Evolutionary conservation across 2,113 vertebrate genomes (phyloP).

Genomic region (Oreotrochilus melanogaster): DNA sequence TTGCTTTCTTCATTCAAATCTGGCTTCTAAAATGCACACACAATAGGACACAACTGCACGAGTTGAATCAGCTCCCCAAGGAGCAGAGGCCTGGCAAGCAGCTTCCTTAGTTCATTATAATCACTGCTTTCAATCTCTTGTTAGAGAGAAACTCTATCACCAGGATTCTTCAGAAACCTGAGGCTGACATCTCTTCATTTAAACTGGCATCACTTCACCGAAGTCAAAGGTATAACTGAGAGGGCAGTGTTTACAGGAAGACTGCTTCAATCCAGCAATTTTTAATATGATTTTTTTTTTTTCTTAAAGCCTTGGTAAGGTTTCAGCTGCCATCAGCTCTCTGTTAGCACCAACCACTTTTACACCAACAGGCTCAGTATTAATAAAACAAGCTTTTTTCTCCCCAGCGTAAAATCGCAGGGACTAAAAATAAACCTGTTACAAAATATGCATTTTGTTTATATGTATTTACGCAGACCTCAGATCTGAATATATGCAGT

Average conservation of each 20-base stretch:
- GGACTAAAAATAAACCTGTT: conserved; percentile 55
- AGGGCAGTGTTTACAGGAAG: background rate
- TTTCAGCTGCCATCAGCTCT: background rate
- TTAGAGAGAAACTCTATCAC: background rate
- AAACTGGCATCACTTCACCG: background rate
- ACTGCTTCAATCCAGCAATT: background rate
- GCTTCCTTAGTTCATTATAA: background rate
- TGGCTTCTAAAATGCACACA: background rate
- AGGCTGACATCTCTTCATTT: background rate
- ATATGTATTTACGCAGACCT: conserved; percentile 45
- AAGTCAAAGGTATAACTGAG: background rate
- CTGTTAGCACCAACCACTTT: background rate
- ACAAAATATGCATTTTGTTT: conserved; percentile 58
- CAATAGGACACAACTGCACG: background rate
- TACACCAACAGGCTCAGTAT: background rate
- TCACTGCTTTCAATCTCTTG: background rate
- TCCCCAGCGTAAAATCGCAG: background rate
- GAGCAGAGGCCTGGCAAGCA: background rate
- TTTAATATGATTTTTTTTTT: background rate
- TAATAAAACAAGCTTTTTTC: conserved; percentile 28
- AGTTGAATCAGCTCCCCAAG: background rate
- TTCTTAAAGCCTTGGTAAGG: background rate
- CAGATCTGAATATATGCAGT: conserved; percentile 5
- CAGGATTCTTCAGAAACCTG: background rate
- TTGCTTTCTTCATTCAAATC: background rate